These are phyloP conservation scores for Entomobrya multifasciata DNA, from an alignment of 2,888 invertebrate species.

Conservation along the genomic window DNA sequence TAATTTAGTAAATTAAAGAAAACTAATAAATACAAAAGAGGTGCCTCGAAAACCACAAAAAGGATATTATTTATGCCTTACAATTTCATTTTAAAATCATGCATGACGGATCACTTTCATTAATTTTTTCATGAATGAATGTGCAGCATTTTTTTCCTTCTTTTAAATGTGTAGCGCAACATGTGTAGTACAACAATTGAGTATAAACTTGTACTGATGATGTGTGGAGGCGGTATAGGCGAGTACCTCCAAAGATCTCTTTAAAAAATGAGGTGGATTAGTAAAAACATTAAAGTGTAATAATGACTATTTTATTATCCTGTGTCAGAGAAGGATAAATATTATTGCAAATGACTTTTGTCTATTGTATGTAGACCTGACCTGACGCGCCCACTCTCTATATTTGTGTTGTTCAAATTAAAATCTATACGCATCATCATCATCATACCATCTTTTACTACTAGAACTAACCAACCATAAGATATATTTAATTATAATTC, in stretches of 20 bases:
- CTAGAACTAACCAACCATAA: slow-evolving; percentile 23
- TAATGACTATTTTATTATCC: not conserved
- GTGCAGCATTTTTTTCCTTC: too few species aligned
- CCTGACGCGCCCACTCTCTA: slow-evolving; percentile 15
- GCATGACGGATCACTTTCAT: slow-evolving; percentile 65
- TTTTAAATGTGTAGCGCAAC: too few species aligned
- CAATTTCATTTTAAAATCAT: slow-evolving; percentile 43
- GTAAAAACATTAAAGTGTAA: not conserved
- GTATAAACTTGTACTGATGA: too few species aligned
- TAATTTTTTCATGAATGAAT: slow-evolving; percentile 30
- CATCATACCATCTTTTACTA: too few species aligned
- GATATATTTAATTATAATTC: slow-evolving; percentile 11
- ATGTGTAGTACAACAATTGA: too few species aligned
- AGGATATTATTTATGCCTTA: not conserved
- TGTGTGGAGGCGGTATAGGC: not conserved
- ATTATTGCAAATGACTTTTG: not conserved
- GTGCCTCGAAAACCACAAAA: not conserved
- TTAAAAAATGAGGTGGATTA: not conserved
- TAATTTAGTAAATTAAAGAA: not conserved
- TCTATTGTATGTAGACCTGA: not conserved
- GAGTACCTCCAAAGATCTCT: not conserved
- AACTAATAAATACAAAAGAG: not conserved
- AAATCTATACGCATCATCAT: not conserved
- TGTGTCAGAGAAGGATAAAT: not conserved
- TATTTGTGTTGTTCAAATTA: not conserved